phyloP scores from a whole-genome alignment of 2,113 vertebrate genomes.

The Tetraodon nigroviridis region DNA sequence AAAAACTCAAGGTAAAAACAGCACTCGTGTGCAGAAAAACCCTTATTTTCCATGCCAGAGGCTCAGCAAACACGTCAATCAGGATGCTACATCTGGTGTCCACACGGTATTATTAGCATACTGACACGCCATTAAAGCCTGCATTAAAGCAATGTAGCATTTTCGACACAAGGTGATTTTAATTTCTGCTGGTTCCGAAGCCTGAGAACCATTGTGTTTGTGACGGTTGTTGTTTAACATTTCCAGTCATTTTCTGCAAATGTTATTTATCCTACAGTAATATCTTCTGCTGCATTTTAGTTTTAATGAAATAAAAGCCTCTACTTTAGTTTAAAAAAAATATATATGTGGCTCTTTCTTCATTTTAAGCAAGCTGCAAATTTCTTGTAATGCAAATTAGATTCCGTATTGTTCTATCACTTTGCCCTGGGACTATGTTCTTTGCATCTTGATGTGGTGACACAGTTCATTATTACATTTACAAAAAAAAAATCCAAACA shows the following conservation, averaged over 20 bases:
- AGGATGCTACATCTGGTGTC: background rate
- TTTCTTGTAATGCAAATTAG: no score
- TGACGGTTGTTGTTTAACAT: no score
- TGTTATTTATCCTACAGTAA: no score
- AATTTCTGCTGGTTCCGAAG: background rate
- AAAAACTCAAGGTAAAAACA: constrained; percentile 4
- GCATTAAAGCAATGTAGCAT: background rate
- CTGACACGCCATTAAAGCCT: background rate
- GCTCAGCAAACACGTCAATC: constrained; percentile 6
- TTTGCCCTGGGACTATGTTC: constrained; percentile 11
- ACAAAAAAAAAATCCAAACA: constrained; percentile 35
- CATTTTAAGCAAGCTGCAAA: no score
- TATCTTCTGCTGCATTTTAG: no score
- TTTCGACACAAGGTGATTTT: background rate
- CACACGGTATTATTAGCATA: background rate
- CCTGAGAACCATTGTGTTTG: background rate
- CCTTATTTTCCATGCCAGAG: background rate
- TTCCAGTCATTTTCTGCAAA: no score
- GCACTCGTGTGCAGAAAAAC: background rate
- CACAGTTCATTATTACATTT: constrained; percentile 65
- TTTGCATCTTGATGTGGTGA: constrained; percentile 24
- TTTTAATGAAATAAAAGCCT: no score
- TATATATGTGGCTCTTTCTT: no score
- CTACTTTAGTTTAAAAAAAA: no score
- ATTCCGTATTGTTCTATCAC: no score